Conservation (phyloP, 2,888 invertebrate genomes). For the Netelia melanura region DNA sequence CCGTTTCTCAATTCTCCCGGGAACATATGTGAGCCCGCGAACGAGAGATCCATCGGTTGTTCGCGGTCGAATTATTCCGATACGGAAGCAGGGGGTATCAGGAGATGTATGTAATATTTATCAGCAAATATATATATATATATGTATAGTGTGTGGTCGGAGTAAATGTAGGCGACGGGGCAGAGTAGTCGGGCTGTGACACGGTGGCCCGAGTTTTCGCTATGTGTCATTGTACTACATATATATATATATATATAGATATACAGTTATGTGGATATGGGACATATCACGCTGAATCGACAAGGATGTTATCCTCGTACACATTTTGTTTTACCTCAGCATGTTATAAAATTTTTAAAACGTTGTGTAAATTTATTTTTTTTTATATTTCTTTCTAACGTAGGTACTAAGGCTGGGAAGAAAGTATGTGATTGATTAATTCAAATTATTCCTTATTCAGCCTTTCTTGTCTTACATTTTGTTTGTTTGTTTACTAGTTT, state of each 20-base stretch:
- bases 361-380: too few species aligned
- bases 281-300: not conserved
- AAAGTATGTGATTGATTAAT: too few species aligned
- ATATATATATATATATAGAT: not conserved
- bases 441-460: too few species aligned
- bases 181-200: conserved; percentile 73
- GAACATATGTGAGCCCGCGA: conserved; percentile 45
- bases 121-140: conserved; percentile 30
- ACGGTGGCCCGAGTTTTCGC: conserved; percentile 74
- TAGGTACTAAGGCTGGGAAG: too few species aligned
- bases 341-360: too few species aligned
- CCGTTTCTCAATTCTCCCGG: conserved; percentile 50
- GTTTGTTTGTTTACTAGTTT: too few species aligned
- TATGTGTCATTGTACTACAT: not conserved
- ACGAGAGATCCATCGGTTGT: conserved; percentile 56
- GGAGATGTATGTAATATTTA: conserved; percentile 17
- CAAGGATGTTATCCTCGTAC: not conserved
- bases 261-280: not conserved
- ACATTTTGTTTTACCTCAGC: conserved; percentile 13
- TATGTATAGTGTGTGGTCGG: conserved; percentile 35
- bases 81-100: conserved; percentile 56
- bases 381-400: too few species aligned
- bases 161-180: conserved; percentile 38
- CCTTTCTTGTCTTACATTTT: too few species aligned
- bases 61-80: conserved; percentile 64